Conservation (phyloP, 2,113 vertebrate species). For the Nettapus auritus region DNA sequence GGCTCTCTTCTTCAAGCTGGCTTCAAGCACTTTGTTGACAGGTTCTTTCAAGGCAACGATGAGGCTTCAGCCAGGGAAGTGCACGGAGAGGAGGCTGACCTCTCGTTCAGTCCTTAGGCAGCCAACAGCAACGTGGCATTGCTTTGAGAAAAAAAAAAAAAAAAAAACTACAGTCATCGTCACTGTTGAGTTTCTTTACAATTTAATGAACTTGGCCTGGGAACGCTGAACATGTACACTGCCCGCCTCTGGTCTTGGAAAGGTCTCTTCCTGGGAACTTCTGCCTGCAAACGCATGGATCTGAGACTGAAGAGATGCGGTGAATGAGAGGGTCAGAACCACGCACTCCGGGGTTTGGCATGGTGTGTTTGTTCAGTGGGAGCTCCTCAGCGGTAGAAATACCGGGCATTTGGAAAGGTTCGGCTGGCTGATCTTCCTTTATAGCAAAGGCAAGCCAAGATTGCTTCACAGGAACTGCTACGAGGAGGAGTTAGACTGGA, state of each 20-base stretch:
- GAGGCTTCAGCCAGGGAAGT: constrained; percentile 19
- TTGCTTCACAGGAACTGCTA: not conserved
- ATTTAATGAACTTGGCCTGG: not conserved
- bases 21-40: constrained; percentile 28
- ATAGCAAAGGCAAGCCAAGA: not conserved
- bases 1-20: constrained; percentile 9
- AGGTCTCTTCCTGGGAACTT: not conserved
- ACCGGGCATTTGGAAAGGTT: not conserved
- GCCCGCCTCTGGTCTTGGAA: not conserved
- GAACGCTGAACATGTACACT: not conserved
- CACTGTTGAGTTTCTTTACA: not conserved
- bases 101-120: not conserved
- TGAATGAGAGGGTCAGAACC: not conserved
- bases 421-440: not conserved
- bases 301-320: not conserved
- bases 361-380: not conserved
- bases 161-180: not conserved
- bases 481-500: not conserved
- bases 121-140: not conserved
- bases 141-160: not conserved
- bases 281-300: not conserved
- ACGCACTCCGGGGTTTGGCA: not conserved
- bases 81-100: not conserved
- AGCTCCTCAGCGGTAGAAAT: not conserved
- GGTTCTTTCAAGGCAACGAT: constrained; percentile 36